Conservation (phyloP, 1,140 invertebrate species). For the Tetramorium alpestre region DNA sequence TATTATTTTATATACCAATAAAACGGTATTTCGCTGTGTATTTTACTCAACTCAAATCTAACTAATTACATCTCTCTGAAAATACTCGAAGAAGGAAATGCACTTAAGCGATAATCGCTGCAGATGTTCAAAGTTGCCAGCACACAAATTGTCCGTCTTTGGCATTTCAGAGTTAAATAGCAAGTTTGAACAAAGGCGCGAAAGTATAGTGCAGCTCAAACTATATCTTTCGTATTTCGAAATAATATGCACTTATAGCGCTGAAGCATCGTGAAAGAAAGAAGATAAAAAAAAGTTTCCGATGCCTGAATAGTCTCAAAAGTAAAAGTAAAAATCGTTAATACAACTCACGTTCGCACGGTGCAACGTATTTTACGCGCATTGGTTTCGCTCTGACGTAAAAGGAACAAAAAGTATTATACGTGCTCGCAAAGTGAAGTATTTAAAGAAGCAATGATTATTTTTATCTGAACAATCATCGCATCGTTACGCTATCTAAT, state of each 20-base stretch:
- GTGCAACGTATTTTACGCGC: neutral
- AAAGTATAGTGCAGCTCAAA: conserved; percentile 4
- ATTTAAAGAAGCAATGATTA: conserved; percentile 21
- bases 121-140: neutral
- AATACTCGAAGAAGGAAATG: conserved; percentile 4
- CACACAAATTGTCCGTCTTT: conserved; percentile 9
- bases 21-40: neutral
- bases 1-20: neutral
- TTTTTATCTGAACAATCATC: conserved; percentile 18
- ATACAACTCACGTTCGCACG: neutral
- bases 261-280: neutral
- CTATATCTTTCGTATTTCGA: neutral
- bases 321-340: conserved; percentile 1
- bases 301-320: neutral
- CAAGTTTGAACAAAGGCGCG: neutral
- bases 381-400: neutral
- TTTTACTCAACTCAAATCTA: neutral
- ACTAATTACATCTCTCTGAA: neutral
- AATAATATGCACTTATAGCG: neutral
- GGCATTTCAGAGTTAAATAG: neutral
- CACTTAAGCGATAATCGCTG: conserved; percentile 16
- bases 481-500: neutral
- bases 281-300: neutral
- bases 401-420: neutral
- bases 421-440: neutral